Base-by-base conservation (phyloP, 2,797 vertebrate genomes). In the Ammospiza maritima region DNA sequence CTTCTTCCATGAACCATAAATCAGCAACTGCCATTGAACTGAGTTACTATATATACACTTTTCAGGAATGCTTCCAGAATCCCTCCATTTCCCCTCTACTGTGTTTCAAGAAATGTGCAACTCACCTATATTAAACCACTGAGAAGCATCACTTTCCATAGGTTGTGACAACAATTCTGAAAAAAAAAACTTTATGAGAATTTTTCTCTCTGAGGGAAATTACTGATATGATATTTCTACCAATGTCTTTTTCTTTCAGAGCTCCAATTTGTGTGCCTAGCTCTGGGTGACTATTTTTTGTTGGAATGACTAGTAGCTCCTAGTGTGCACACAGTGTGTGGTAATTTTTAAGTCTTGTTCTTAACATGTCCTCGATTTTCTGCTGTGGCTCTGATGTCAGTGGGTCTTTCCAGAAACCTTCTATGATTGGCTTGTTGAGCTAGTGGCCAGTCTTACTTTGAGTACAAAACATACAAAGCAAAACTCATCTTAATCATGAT, bases 41-140 rank as follows among this genome's bases (percentile, higher is more conserved):
- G 17, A 16, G 44, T 93, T 92, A n/a, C 82, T 86, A 51, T 86
- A 69, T 81, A 85, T 80, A 85, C 8, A 30, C 27, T 83, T 87
- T 38, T 64, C 70, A 92, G 62, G 70, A 94, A 78, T 62, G 27
- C 78, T 94, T 92, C 86, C 84, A 94, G 78, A 87, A 88, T 89
- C 70, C 16, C 16, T 78, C 58, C 0, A 5, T 82, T 95, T 79
- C 42, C 40, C 6, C 14, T 85, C 57, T 83, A 14, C 77, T 78
- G 69, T 91, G 25, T 89, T 82, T 95, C 54, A 91, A 90, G 85
- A 93, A 93, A 83, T 66, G 61, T 89, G 87, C 58, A 88, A 29
- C 54, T 88, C 32, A 20, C 85, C 90, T 89, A 50, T 38, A 40
- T 88, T 72, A 85, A 66, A 26, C 69, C 69, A 15, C 36, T 61